Evolutionary conservation across 2,113 vertebrate species (phyloP), one percentile per base, ranked within the genome.

Genomic region (Papio anubis): DNA sequence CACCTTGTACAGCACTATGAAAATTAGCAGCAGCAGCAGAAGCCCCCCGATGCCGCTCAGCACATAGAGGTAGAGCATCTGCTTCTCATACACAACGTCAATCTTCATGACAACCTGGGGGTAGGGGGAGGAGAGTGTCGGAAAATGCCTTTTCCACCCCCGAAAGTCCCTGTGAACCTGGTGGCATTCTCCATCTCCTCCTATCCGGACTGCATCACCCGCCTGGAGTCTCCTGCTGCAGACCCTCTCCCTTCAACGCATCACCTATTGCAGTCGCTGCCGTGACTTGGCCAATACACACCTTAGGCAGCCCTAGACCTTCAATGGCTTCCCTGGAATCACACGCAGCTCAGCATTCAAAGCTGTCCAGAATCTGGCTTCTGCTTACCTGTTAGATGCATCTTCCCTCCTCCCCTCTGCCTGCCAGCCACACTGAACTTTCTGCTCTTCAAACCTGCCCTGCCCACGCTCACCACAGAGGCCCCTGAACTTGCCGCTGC

Each of bases 31-130:
- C 55, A 98, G 83, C 16, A 98, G 18, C 61, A 98, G 3, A 23
- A 98, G 73, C 4, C 98, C 98, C 20, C 98, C 98, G 0, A 23
- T 8, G 10, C 96, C 13, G 0, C 98, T 98, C 76, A 98, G 84
- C 55, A 96, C 14, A 0, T 98, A 98, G 14, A 98, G 3, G 0
- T 80, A 21, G 9, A 97, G 73, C 95, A 96, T 96, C 0, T 97
- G 13, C 88, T 97, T 98, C 88, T 98, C 88, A 0, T 96, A 81
- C 0, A 98, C 17, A 6, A 98, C 1, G 0, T 98, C 98, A 0
- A 98, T 96, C 68, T 98, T 97, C 52, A 80, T 97, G 93, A 92
- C 0, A 50, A 98, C 88, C 98, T 98, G 84, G 38, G 57, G 83
- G 40, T 38, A 92, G 9, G 8, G 35, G 25, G 17, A 40, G 64